phyloP scores from a whole-genome alignment of 2,797 vertebrate species.

The Pangasius mekongensis region DNA sequence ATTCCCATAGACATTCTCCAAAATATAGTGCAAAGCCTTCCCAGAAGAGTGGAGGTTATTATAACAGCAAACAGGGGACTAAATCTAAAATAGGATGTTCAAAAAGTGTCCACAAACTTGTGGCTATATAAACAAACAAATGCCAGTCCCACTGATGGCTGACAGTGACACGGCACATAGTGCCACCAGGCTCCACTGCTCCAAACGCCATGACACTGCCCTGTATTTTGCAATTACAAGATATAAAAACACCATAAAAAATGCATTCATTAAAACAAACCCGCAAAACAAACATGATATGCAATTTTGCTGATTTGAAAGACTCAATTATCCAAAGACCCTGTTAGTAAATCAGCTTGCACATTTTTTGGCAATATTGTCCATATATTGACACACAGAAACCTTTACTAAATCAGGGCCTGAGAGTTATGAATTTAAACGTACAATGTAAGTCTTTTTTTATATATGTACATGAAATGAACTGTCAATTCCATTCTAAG shows the following conservation, averaged over 20 bases:
- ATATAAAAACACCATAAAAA: background rate
- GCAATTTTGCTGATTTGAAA: background rate
- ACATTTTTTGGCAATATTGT: background rate
- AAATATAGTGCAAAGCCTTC: too few species aligned
- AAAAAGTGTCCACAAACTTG: too few species aligned
- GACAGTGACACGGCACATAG: background rate
- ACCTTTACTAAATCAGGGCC: background rate
- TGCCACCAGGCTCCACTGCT: background rate
- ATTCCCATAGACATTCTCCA: too few species aligned
- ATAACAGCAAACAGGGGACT: too few species aligned
- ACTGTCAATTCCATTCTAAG: conserved; percentile 12
- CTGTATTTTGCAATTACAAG: background rate
- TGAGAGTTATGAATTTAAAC: background rate
- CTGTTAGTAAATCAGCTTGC: background rate
- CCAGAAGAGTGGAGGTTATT: too few species aligned
- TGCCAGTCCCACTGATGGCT: background rate
- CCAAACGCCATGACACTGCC: background rate
- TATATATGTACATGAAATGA: background rate
- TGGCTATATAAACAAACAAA: too few species aligned
- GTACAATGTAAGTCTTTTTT: background rate
- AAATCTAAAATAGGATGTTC: too few species aligned
- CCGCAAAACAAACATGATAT: background rate
- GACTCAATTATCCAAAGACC: background rate
- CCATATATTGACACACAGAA: background rate
- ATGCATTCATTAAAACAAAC: background rate